A percentile compares a stretch with the other conserved stretches of the same genome.
These are phyloP conservation scores for Andrena bucephala DNA, from an alignment of 2,888 invertebrate genomes.

Conservation along the genomic window DNA sequence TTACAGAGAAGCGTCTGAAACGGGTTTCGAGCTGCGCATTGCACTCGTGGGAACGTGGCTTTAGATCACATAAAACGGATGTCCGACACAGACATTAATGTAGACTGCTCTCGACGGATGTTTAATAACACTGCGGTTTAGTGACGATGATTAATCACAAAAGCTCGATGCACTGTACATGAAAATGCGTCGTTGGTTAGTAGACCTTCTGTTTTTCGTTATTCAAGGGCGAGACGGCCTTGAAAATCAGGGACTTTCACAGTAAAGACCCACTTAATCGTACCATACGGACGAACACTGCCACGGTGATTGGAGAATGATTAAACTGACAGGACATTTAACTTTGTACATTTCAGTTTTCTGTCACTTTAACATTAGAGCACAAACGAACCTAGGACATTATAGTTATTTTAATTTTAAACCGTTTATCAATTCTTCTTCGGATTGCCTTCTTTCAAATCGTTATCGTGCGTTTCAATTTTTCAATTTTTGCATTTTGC, in stretches of 20 bases:
- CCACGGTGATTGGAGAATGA: slow-evolving; percentile 56
- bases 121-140: slow-evolving; percentile 46
- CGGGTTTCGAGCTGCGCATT: background rate
- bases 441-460: background rate
- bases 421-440: background rate
- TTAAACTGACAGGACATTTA: slow-evolving; percentile 22
- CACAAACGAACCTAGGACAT: background rate
- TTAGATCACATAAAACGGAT: slow-evolving; percentile 15
- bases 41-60: background rate
- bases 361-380: background rate
- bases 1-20: background rate
- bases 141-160: slow-evolving; percentile 67
- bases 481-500: background rate
- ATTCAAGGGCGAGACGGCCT: slow-evolving; percentile 52
- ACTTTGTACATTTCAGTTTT: background rate
- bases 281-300: slow-evolving; percentile 52
- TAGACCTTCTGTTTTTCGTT: slow-evolving; percentile 49
- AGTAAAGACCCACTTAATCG: slow-evolving; percentile 41
- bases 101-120: slow-evolving; percentile 32
- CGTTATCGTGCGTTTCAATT: background rate
- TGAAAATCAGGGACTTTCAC: slow-evolving; percentile 47
- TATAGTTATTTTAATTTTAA: slow-evolving; percentile 8
- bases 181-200: slow-evolving; percentile 64
- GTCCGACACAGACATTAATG: slow-evolving; percentile 18
- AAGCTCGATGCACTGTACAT: slow-evolving; percentile 69